phyloP scores from a whole-genome alignment of 2,888 invertebrate genomes.

The Phyto melanocephala region DNA sequence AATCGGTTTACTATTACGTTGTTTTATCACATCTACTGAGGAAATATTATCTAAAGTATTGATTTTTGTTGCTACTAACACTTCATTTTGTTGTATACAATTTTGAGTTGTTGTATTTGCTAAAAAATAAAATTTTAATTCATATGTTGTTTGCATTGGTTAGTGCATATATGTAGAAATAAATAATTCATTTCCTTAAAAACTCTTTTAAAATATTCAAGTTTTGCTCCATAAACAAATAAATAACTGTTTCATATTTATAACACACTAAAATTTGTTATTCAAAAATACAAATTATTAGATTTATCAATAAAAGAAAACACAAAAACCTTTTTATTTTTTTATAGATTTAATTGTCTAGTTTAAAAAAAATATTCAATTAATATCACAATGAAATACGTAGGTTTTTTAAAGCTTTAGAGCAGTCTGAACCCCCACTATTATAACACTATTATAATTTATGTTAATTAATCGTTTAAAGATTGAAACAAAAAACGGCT shows the following conservation, averaged over 20 bases:
- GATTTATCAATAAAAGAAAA: too few species aligned
- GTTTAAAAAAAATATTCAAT: too few species aligned
- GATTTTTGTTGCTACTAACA: constrained; percentile 11
- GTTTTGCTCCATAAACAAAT: not conserved
- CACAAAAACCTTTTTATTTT: too few species aligned
- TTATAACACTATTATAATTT: too few species aligned
- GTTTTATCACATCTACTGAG: constrained; percentile 61
- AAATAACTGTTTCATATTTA: not conserved
- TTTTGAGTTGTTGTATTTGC: constrained; percentile 52
- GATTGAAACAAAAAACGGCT: too few species aligned
- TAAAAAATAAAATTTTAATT: constrained; percentile 62
- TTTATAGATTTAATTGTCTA: too few species aligned
- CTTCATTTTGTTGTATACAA: constrained; percentile 29
- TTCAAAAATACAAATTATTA: too few species aligned
- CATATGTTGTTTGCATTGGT: constrained; percentile 52
- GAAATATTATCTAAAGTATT: constrained; percentile 47
- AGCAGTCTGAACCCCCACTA: too few species aligned
- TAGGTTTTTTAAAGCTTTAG: too few species aligned
- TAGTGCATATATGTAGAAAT: not conserved
- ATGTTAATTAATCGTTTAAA: too few species aligned
- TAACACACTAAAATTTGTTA: too few species aligned
- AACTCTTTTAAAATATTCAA: not conserved
- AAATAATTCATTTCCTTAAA: not conserved
- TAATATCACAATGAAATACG: too few species aligned
- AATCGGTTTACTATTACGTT: constrained; percentile 18